phyloP scores from a whole-genome alignment of 1,140 invertebrate genomes.

The Drosophila micromelanica region DNA sequence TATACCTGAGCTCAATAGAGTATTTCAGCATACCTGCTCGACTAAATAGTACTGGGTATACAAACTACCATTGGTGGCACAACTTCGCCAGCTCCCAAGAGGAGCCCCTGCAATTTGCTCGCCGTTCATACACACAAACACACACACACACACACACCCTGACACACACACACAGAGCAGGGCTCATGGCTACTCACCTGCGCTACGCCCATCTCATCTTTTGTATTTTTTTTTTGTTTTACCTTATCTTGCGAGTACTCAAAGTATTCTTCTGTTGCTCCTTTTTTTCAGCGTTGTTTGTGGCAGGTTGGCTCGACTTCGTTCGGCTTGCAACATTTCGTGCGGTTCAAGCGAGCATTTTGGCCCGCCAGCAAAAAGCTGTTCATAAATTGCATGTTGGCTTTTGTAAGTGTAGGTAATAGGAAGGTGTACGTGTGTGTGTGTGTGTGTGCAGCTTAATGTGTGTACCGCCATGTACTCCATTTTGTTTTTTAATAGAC shows the following conservation, averaged over 20 bases:
- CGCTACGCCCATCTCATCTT: conserved; percentile 13
- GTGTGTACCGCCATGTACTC: conserved; percentile 66
- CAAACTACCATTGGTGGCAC: conserved; percentile 31
- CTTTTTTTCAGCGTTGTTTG: conserved; percentile 20
- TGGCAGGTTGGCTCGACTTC: conserved; percentile 31
- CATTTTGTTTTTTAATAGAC: conserved; percentile 81
- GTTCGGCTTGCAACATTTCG: conserved; percentile 61
- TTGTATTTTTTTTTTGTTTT: conserved; percentile 16
- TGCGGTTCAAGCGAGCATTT: conserved; percentile 79
- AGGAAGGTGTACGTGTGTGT: conserved; percentile 20
- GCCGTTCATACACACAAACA: conserved; percentile 16
- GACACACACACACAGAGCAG: background rate
- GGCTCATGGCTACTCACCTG: conserved; percentile 33
- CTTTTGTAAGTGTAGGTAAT: conserved; percentile 50
- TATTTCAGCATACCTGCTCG: background rate
- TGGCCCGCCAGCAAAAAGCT: conserved; percentile 74
- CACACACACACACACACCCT: background rate
- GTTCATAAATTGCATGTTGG: conserved; percentile 82
- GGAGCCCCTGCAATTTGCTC: conserved; percentile 48
- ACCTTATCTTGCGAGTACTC: conserved; percentile 14
- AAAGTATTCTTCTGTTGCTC: conserved; percentile 11
- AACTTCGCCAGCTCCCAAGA: conserved; percentile 43
- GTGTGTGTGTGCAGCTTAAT: conserved; percentile 15
- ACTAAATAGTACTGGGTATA: conserved; percentile 12
- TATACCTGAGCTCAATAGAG: background rate